Base-by-base conservation (phyloP, 2,113 vertebrate genomes). In the Takifugu flavidus region DNA sequence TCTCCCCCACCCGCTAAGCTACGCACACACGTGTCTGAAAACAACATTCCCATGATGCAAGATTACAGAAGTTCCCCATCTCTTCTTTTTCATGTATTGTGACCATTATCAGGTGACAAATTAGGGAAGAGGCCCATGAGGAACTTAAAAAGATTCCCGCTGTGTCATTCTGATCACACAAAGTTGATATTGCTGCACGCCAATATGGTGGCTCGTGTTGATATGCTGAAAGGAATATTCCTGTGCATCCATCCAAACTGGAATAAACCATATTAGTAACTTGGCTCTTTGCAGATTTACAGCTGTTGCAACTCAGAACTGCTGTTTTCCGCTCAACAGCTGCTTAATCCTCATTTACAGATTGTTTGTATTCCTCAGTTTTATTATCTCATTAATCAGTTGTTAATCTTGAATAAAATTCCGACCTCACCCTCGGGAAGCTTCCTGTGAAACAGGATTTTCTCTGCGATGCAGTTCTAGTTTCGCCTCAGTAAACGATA, bases 51-150 rank as follows among this genome's bases (percentile, higher is more conserved):
- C 77, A 73, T 87, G 83, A 85, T 81, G 77, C 57, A 79, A 70
- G 61, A 78, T 73, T 79, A 49, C 75, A 84, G 86, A 88, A 86
- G 85, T 86, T 62, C 26, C 20, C 15, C 12, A 43, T 63, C 51
- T 49, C 74, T 75, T 50, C 55, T 51, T 66, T 68, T 70, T 59
- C 53, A 57, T 47, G 25, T 62, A 72, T 82, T 76, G 84, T 88
- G 65, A 85, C 81, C 82, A 84, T 82, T 84, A 86, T 89, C 86
- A 85, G 82, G 74, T 87, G 87, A 86, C 7, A 72, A 56, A 87
- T 84, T 50, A 51, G 85, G 86, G 89, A 90, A 91, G 74, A 53
- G 0, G 10, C 60, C 6, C 25, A 43, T 56, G 65, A 70, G 80
- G 84, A 79, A 83, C 51, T 74, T 65, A 55, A 50, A 56, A 60